Evolutionary conservation across 2,113 vertebrate species (phyloP).

Genomic region (Porphyrio hochstetteri): DNA sequence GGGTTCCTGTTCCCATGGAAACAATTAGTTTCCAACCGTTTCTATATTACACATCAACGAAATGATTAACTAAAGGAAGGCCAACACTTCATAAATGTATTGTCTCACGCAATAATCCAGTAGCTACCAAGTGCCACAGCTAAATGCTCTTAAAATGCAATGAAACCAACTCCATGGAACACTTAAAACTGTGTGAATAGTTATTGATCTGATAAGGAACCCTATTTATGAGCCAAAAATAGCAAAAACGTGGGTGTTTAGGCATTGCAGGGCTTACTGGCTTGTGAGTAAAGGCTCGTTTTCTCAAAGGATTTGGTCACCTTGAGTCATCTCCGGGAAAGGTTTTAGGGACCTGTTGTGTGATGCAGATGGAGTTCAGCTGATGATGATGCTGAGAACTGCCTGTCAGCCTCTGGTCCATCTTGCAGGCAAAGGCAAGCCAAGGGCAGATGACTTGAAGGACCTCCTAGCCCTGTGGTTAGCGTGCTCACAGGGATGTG

Average conservation of each 20-base stretch:
- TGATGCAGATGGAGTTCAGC: not conserved
- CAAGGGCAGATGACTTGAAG: not conserved
- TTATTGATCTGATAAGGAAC: not conserved
- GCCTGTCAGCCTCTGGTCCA: not conserved
- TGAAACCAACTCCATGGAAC: not conserved
- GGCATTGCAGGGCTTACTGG: not conserved
- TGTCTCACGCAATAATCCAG: conserved; percentile 48
- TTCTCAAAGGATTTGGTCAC: not conserved
- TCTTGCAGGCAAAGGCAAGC: not conserved
- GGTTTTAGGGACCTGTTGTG: not conserved
- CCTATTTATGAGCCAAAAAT: not conserved
- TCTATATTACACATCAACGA: not conserved
- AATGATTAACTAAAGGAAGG: conserved; percentile 32
- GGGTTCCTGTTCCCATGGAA: conserved; percentile 28
- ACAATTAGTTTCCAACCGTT: conserved; percentile 27
- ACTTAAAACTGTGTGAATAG: not conserved
- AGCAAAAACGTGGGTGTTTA: not conserved
- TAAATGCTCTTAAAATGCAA: not conserved
- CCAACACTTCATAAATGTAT: conserved; percentile 21
- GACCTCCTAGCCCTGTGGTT: not conserved
- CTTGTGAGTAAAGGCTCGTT: not conserved
- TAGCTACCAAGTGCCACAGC: conserved; percentile 33
- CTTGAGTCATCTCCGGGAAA: not conserved
- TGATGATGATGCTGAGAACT: not conserved
- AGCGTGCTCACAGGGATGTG: not conserved